Conservation (phyloP, 2,888 invertebrate genomes). For the Mamestra brassicae region DNA sequence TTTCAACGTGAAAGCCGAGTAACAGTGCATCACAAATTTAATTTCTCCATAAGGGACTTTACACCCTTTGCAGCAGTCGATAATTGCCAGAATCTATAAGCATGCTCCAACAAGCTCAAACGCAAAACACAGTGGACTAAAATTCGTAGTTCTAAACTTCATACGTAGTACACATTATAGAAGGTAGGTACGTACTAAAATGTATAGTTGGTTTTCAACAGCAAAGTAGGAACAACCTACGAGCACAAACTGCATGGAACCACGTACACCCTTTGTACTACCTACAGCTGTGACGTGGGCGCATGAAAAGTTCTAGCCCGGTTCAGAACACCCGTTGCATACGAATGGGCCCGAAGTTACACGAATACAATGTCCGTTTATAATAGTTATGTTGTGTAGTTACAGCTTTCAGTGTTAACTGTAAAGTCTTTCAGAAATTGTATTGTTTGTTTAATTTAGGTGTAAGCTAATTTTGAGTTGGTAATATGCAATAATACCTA, state of each 20-base stretch:
- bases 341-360: conserved; percentile 36
- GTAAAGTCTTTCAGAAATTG: not conserved
- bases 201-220: conserved; percentile 20
- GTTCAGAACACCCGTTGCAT: conserved; percentile 27
- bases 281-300: not conserved
- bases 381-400: not conserved
- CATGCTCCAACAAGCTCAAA: not conserved
- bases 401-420: not conserved
- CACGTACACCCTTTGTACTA: conserved; percentile 33
- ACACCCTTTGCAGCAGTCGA: too few relatives aligned
- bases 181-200: not conserved
- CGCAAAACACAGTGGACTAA: not conserved
- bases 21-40: too few relatives aligned
- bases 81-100: too few relatives aligned
- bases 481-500: too few relatives aligned
- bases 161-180: not conserved
- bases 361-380: not conserved
- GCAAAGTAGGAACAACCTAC: conserved; percentile 2
- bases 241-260: not conserved
- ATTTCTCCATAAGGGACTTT: too few relatives aligned
- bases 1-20: too few relatives aligned
- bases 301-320: conserved; percentile 29
- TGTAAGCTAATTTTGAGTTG: too few relatives aligned
- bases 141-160: conserved; percentile 12
- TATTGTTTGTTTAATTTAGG: too few relatives aligned